phyloP scores from a whole-genome alignment of 2,113 vertebrate genomes.

The Bufo bufo region DNA sequence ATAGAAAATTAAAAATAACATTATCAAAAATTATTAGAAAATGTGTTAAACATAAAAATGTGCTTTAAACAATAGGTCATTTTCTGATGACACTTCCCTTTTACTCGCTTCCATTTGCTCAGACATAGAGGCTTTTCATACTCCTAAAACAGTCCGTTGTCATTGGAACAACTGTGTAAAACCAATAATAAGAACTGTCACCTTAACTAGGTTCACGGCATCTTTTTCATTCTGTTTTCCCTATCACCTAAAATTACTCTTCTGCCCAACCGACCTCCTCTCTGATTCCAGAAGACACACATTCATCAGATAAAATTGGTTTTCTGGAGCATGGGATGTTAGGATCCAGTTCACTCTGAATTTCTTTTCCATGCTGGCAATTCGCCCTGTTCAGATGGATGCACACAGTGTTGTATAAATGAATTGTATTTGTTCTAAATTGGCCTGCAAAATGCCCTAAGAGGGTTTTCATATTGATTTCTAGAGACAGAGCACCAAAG shows the following conservation, averaged over 20 bases:
- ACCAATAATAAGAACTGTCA: constrained; percentile 25
- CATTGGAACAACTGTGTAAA: background rate
- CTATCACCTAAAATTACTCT: constrained; percentile 32
- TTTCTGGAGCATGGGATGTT: constrained; percentile 34
- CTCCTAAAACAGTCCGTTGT: background rate
- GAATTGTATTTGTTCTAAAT: constrained; percentile 52
- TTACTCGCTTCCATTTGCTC: background rate
- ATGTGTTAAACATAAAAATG: too few relatives aligned
- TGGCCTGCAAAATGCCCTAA: constrained; percentile 40
- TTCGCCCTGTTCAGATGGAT: constrained; percentile 35
- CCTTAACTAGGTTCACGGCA: background rate
- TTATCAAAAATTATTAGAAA: too few relatives aligned
- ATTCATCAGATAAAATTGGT: constrained; percentile 48
- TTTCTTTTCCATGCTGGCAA: constrained; percentile 33
- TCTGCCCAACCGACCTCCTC: background rate
- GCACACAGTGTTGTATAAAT: constrained; percentile 46
- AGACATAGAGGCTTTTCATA: background rate
- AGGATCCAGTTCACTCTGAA: constrained; percentile 17
- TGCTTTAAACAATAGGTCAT: too few relatives aligned
- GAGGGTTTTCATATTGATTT: constrained; percentile 49
- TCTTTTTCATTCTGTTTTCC: constrained; percentile 9
- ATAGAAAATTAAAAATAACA: too few relatives aligned
- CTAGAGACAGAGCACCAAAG: constrained; percentile 40
- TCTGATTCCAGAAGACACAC: constrained; percentile 46
- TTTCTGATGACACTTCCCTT: background rate